These are phyloP conservation scores for Stenotaenia linearis DNA, from an alignment of 2,888 invertebrate species.

Conservation along the genomic window DNA sequence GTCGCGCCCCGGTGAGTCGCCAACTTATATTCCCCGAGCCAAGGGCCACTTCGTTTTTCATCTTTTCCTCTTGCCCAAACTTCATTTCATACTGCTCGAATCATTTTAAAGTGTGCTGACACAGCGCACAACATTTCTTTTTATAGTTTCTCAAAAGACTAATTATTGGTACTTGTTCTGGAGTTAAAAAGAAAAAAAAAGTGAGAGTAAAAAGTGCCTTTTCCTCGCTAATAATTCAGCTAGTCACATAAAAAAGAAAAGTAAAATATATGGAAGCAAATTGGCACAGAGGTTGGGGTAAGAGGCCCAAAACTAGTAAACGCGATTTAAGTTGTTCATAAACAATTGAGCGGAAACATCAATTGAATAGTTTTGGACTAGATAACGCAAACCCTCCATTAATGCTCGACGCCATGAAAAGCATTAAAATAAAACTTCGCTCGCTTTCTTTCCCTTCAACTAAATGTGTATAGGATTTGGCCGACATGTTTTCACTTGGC, in stretches of 20 bases:
- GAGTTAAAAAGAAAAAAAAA: background rate
- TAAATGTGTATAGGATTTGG: conserved; percentile 24
- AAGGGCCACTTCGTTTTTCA: conserved; percentile 13
- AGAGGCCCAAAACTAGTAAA: background rate
- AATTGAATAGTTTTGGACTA: background rate
- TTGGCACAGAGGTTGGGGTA: background rate
- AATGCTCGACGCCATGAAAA: background rate
- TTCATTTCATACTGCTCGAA: background rate
- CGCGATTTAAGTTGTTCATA: conserved; percentile 7
- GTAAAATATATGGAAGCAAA: background rate
- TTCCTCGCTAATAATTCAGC: background rate
- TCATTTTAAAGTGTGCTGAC: conserved; percentile 3
- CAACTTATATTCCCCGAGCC: conserved; percentile 19
- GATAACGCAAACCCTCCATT: background rate
- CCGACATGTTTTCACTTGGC: conserved; percentile 20
- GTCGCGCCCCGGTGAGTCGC: conserved; percentile 26
- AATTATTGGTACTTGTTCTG: background rate
- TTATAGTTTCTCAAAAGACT: background rate
- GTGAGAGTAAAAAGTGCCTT: background rate
- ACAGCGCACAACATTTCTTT: background rate
- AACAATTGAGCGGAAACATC: conserved; percentile 22
- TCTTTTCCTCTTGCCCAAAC: conserved; percentile 16
- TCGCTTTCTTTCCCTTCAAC: background rate
- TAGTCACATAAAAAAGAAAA: background rate
- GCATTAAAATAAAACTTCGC: background rate